phyloP scores from a whole-genome alignment of 2,888 invertebrate species.

The Tiliacea aurago region DNA sequence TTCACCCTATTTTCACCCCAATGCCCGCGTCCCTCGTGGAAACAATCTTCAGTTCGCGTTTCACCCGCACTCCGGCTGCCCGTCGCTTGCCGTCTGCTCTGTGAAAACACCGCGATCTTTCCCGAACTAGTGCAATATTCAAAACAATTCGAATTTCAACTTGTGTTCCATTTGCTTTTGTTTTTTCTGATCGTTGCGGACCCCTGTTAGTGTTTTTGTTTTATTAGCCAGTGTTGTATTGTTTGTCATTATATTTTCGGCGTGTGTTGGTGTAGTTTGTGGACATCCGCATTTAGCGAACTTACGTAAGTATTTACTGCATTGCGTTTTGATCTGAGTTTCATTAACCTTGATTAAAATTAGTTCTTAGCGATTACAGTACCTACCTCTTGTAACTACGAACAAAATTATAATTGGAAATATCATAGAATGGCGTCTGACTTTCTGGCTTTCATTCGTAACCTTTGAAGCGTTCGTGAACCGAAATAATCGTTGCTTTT shows the following conservation, averaged over 20 bases:
- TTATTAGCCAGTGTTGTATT: slow-evolving; percentile 64
- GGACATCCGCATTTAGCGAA: slow-evolving; percentile 78
- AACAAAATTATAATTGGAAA: slow-evolving; percentile 38
- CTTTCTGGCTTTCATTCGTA: slow-evolving; percentile 34
- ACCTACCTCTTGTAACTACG: slow-evolving; percentile 6
- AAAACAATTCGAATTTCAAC: slow-evolving; percentile 75
- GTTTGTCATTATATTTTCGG: slow-evolving; percentile 70
- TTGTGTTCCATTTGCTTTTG: slow-evolving; percentile 68
- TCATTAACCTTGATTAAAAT: slow-evolving; percentile 46
- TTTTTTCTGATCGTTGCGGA: slow-evolving; percentile 59
- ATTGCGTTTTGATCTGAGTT: slow-evolving; percentile 80
- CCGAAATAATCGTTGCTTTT: slow-evolving; percentile 52
- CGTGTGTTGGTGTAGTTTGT: slow-evolving; percentile 75
- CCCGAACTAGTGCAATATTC: slow-evolving; percentile 84
- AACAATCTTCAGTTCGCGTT: slow-evolving; percentile 79
- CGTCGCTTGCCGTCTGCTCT: slow-evolving; percentile 65
- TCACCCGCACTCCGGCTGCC: slow-evolving; percentile 68
- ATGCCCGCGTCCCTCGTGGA: slow-evolving; percentile 73
- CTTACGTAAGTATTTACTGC: slow-evolving; percentile 90
- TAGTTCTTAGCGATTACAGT: neutral
- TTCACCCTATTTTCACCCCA: slow-evolving; percentile 79
- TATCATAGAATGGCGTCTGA: slow-evolving; percentile 26
- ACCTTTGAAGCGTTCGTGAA: slow-evolving; percentile 45
- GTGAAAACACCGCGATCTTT: slow-evolving; percentile 80
- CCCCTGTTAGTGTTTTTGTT: slow-evolving; percentile 68